These are phyloP conservation scores for Puma concolor DNA, from an alignment of 2,113 vertebrate species.

Conservation along the genomic window DNA sequence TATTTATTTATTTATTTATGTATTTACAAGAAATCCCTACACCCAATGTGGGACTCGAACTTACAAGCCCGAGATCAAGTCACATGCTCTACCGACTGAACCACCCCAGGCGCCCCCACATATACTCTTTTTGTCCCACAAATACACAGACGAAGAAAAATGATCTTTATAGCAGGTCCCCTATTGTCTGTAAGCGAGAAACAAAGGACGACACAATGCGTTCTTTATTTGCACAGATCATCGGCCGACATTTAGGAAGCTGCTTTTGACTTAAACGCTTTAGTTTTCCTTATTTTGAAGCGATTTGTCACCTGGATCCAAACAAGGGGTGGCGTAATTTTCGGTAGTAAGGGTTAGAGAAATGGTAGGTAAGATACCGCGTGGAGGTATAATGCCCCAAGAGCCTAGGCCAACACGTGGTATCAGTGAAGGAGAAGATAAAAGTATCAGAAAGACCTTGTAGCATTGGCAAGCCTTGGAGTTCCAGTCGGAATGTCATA, in stretches of 20 bases:
- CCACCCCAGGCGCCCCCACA: background rate
- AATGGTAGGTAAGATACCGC: background rate
- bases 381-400: background rate
- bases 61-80: background rate
- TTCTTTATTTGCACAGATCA: background rate
- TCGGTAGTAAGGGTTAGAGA: background rate
- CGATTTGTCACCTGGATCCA: background rate
- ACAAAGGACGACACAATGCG: background rate
- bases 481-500: background rate
- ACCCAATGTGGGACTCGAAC: background rate
- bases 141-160: background rate
- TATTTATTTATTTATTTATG: too few relatives aligned
- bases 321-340: background rate
- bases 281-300: background rate
- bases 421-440: background rate
- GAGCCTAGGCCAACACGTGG: background rate
- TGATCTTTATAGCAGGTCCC: background rate
- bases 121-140: background rate
- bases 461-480: background rate
- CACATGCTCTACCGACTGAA: background rate
- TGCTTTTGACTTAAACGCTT: slow-evolving; percentile 18
- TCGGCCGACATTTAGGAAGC: background rate
- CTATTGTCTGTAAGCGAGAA: background rate
- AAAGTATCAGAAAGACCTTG: background rate
- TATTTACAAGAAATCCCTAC: background rate